Base-by-base conservation (phyloP, 92 coral and sea anemone species). In the Phymanthus crucifer region DNA sequence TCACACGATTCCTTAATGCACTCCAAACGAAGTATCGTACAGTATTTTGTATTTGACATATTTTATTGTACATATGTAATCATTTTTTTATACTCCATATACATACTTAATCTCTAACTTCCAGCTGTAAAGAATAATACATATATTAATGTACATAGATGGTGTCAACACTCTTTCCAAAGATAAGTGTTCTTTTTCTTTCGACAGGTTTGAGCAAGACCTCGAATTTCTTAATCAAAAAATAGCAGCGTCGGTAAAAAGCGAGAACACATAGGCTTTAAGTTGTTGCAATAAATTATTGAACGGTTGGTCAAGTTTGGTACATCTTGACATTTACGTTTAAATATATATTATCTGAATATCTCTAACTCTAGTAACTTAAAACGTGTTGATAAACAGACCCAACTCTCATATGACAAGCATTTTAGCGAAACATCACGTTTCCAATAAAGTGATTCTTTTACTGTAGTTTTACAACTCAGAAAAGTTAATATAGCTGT, bases 401-500 rank as follows among this genome's bases (percentile, higher is more conserved):
- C n/a, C 43, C 43, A 10, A 57, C 7, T n/a, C 66, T 57, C 3
- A 19, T 57, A 57, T 26, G 6, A 61, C 29, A 24, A 29, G 29
- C 17, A 33, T 26, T 34, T 61, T 61, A 61, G 68, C 33, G 13
- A 61, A 27, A 35, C 6, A 57, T 33, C 70, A 56, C 37, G n/a
- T 57, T 54, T 43, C 29, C 40, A 24, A 1, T 29, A 18, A 29
- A 27, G 12, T 5, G 8, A 21, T 21, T 21, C 6, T 54, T 29
- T 21, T 14, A 21, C 6, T 47, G 26, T 64, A 65, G 24, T 6
- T 61, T 58, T 85, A 89, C 4, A 89, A 81, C 32, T 85, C 77
- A 65, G 92, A 94, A 77, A 95, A 90, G 77, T 93, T 94, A 21
- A 95, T 93, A 71, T 95, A 95, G 71, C 98, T 93, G 78, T 86